A percentile compares a stretch with the other conserved stretches of the same genome.
Evolutionary conservation across 2,888 invertebrate species (phyloP).

Genomic region (Nemotelus pantherinus): DNA sequence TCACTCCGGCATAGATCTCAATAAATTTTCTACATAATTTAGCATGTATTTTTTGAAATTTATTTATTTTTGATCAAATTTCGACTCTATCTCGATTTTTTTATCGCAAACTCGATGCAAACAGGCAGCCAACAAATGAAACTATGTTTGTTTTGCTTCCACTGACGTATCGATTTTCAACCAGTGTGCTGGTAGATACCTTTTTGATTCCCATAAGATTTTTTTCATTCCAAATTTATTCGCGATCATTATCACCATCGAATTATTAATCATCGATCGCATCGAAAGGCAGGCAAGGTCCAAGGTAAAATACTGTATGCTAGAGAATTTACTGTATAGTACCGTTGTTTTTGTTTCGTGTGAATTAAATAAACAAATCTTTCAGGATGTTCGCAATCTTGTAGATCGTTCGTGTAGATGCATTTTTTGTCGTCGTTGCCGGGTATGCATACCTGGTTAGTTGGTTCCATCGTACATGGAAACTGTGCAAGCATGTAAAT

Average conservation of each 20-base stretch:
- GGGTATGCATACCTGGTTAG: too few relatives aligned
- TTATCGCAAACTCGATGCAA: neutral
- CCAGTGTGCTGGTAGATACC: neutral
- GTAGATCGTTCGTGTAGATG: conserved; percentile 22
- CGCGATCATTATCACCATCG: conserved; percentile 21
- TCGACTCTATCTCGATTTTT: conserved; percentile 14
- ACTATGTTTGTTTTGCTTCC: neutral
- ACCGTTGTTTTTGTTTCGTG: neutral
- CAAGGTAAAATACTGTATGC: too few relatives aligned
- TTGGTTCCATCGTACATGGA: neutral
- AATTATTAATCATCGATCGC: conserved; percentile 37
- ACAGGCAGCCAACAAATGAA: neutral
- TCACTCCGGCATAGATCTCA: neutral
- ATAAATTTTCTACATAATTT: conserved; percentile 25
- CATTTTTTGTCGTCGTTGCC: neutral
- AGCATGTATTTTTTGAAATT: conserved; percentile 16
- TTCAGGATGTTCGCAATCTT: conserved; percentile 21
- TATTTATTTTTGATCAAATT: conserved; percentile 26
- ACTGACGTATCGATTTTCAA: neutral
- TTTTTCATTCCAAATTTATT: neutral
- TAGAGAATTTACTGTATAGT: neutral
- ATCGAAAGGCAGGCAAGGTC: neutral
- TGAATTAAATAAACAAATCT: conserved; percentile 37
- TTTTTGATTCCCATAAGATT: neutral
- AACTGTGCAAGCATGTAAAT: conserved; percentile 31